These are phyloP conservation scores for Sarcophaga rosellei DNA, from an alignment of 2,888 invertebrate species.

Conservation along the genomic window DNA sequence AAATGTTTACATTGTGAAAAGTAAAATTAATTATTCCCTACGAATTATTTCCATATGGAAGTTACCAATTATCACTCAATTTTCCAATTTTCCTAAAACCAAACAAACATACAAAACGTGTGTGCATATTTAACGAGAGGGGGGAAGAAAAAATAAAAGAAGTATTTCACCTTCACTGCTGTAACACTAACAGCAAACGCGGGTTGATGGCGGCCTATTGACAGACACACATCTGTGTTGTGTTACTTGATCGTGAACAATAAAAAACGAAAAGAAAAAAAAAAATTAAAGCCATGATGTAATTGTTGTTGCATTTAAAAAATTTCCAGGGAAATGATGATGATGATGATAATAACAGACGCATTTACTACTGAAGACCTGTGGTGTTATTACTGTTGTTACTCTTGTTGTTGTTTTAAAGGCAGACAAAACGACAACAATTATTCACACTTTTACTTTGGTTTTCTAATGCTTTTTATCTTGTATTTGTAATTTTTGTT, in stretches of 20 bases:
- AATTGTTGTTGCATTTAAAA: slow-evolving; percentile 47
- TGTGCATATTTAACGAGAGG: not conserved
- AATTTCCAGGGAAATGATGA: slow-evolving; percentile 36
- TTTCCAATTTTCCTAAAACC: not conserved
- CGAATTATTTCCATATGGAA: not conserved
- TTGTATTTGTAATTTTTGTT: slow-evolving; percentile 4
- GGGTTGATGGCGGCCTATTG: not conserved
- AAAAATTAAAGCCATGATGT: slow-evolving; percentile 5
- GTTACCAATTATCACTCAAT: not conserved
- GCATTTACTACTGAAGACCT: not conserved
- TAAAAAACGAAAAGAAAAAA: not conserved
- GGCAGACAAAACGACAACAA: slow-evolving; percentile 17
- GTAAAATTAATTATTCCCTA: not conserved
- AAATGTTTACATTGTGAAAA: not conserved
- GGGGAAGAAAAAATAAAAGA: not conserved
- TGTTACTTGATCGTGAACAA: not conserved
- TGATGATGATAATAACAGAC: slow-evolving; percentile 36
- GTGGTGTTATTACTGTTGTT: not conserved
- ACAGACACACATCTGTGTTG: not conserved
- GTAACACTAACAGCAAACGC: not conserved
- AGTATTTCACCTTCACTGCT: not conserved
- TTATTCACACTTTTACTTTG: slow-evolving; percentile 46
- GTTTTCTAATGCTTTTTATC: not conserved
- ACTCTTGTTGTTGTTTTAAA: not conserved
- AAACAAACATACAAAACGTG: not conserved